Percentiles rank a stretch among this genome's conserved stretches.
Conservation (phyloP, 2,113 vertebrate species). For the Cromileptes altivelis region DNA sequence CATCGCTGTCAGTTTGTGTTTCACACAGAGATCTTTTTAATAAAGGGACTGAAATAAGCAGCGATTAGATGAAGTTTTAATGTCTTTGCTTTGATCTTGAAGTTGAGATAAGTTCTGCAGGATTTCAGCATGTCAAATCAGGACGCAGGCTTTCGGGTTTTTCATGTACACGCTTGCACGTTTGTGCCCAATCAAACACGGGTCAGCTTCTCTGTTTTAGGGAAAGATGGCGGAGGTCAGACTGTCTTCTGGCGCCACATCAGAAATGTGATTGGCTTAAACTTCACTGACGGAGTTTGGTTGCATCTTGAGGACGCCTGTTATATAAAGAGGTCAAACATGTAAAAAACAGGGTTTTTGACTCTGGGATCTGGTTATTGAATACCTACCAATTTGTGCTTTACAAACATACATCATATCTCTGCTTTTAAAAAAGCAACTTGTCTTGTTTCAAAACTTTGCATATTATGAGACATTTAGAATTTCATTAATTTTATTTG, state of each 20-base stretch:
- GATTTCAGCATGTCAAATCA: neutral
- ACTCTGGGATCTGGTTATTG: no score
- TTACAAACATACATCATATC: no score
- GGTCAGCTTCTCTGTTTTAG: neutral
- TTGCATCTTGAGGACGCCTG: no score
- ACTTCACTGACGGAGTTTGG: no score
- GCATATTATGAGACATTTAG: neutral
- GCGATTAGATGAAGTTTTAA: neutral
- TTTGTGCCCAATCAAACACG: neutral
- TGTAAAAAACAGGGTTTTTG: no score
- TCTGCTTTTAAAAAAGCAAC: neutral
- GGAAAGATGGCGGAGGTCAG: neutral
- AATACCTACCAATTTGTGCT: neutral
- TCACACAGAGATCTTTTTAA: neutral
- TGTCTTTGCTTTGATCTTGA: slow-evolving; percentile 23
- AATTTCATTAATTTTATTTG: no score
- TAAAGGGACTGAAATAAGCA: neutral
- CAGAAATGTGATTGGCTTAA: no score
- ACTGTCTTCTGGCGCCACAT: neutral
- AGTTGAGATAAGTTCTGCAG: slow-evolving; percentile 5
- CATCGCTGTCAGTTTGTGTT: slow-evolving; percentile 1
- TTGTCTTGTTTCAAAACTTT: neutral
- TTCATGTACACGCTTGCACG: neutral
- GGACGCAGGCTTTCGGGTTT: neutral
- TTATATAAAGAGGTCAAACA: no score